A percentile compares a stretch with the other conserved stretches of the same genome.
phyloP scores from a whole-genome alignment of 2,888 invertebrate genomes.

The Podabrus alpinus region DNA sequence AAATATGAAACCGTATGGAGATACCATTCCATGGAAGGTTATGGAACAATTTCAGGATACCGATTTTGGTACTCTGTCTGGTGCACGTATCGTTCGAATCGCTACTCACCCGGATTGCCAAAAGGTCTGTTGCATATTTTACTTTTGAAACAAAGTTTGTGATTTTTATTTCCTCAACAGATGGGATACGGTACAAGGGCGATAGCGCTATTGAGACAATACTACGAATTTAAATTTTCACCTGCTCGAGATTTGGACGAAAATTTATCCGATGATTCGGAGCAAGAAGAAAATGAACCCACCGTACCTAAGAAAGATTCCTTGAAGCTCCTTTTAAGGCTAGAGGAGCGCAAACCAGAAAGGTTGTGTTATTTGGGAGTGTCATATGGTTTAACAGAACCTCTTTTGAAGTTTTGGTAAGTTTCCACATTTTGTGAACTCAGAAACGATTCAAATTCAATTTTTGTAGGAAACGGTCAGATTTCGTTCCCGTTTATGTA shows the following conservation, averaged over 20 bases:
- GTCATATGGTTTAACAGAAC: slow-evolving; percentile 87
- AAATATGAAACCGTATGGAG: slow-evolving; percentile 91
- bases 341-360: slow-evolving; percentile 84
- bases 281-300: slow-evolving; percentile 77
- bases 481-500: slow-evolving; percentile 85
- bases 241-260: slow-evolving; percentile 65
- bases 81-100: slow-evolving; percentile 92
- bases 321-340: slow-evolving; percentile 85
- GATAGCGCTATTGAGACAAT: slow-evolving; percentile 79
- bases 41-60: slow-evolving; percentile 95
- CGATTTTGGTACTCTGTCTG: slow-evolving; percentile 88
- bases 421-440: background rate
- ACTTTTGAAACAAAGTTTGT: background rate
- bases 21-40: slow-evolving; percentile 98
- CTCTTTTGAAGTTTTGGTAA: slow-evolving; percentile 90
- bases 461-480: slow-evolving; percentile 60
- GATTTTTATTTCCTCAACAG: slow-evolving; percentile 56
- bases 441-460: background rate
- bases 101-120: slow-evolving; percentile 99
- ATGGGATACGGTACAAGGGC: slow-evolving; percentile 97
- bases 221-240: slow-evolving; percentile 83
- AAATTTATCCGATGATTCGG: slow-evolving; percentile 63
- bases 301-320: slow-evolving; percentile 70
- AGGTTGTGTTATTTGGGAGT: slow-evolving; percentile 92
- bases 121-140: slow-evolving; percentile 60